Evolutionary conservation across 1,140 invertebrate species (phyloP), one percentile per base, ranked within the genome.

Genomic region (Polypedilum pembai): DNA sequence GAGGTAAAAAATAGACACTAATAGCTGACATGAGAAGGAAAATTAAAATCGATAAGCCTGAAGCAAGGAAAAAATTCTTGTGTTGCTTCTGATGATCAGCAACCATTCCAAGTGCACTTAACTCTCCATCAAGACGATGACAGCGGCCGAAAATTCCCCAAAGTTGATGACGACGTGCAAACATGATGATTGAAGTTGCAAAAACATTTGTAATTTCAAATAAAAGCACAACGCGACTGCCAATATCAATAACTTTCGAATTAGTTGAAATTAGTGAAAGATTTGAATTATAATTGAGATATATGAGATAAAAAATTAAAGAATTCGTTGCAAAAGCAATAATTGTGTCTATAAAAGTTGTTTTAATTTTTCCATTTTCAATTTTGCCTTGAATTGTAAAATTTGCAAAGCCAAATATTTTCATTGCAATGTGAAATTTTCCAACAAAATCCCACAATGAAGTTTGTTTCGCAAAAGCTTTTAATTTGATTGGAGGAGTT

Each of bases 361-460:
- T 7, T 69, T 69, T 69, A 21, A 69, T 69, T 20, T 20, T 69
- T 69, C 65, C 65, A 69, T 69, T 20, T 69, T 69, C 20, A 20
- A 20, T 18, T 18, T 69, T 21, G 15, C 65, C 65, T 20, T 20
- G 17, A 0, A 69, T 18, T 20, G 17, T 10, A 69, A 69, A 69
- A 20, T 18, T n/a, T 20, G 65, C 65, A 20, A 69, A 69, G 4
- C 65, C 65, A 18, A 69, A 69, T 7, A 21, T 1, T 20, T 69
- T 69, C 17, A n/a, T 10, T 8, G 8, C 20, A 8, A 69, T 8
- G 7, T 69, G 20, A 20, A 69, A 69, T 69, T 8, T 4, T 20
- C 18, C 18, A 69, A 69, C 20, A 8, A 10, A 10, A 20, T 69
- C 20, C 65, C 65, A 69, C 1, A 69, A 8, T 69, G 65, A 18